Evolutionary conservation across 1,140 invertebrate genomes (phyloP).

Genomic region (Bombyx mandarina): DNA sequence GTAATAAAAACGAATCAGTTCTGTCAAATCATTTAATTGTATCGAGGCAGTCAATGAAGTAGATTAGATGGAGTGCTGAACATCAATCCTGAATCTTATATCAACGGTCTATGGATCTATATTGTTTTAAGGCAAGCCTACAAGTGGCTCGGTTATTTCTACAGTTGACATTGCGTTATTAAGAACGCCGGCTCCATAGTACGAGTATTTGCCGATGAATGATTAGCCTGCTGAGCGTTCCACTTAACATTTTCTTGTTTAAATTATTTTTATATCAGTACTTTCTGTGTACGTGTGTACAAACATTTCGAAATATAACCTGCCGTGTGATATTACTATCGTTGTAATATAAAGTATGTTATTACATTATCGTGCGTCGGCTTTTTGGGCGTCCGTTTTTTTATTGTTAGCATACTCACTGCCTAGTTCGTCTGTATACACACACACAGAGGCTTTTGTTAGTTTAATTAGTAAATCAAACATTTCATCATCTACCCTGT

Average conservation of each 20-base stretch:
- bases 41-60: constrained; percentile 1
- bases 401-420: not conserved
- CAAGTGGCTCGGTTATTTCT: constrained; percentile 4
- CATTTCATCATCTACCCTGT: constrained; percentile 2
- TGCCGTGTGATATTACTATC: not conserved
- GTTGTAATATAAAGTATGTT: not conserved
- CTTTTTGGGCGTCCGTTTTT: not conserved
- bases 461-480: constrained; percentile 3
- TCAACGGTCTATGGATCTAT: not conserved
- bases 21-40: not conserved
- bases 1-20: constrained; percentile 1
- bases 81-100: constrained; percentile 1
- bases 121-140: not conserved
- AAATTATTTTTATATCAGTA: too few species aligned
- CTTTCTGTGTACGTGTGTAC: too few species aligned
- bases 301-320: too few species aligned
- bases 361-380: constrained; percentile 1
- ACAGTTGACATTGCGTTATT: not conserved
- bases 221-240: not conserved
- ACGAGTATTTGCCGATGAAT: not conserved
- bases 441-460: constrained; percentile 2
- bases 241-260: too few species aligned
- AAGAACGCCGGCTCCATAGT: too few species aligned
- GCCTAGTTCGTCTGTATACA: not conserved
- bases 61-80: constrained; percentile 1